Base-by-base conservation (phyloP, 2,888 invertebrate species). In the Drosophila crucigera region DNA sequence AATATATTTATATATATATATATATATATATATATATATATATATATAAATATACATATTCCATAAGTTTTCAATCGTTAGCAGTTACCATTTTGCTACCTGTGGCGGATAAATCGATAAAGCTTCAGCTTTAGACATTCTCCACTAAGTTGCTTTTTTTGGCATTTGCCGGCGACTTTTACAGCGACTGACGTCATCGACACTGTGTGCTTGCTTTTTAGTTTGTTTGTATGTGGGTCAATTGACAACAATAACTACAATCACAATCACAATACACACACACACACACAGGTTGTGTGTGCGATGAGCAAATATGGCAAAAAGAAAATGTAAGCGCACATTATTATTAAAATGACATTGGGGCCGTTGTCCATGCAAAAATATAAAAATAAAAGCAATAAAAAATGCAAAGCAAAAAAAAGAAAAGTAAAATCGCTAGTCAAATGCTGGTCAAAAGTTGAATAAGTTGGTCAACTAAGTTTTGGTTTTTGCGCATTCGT, bases 291-390 rank as follows among this genome's bases (percentile, higher is more conserved):
- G 65, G 52, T 52, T 55, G 25, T 39, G 55, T 30, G 37, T 35
- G 69, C 49, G 56, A 86, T 80, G 83, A 66, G 83, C 85, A 74
- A 84, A 89, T 84, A 84, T 83, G 83, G 83, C 86, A 82, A 84
- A 89, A 77, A 73, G 80, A 83, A 82, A 77, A 91, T 77, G 75
- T 82, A 82, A 75, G 88, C 80, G 73, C 74, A 83, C 72, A 85
- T 58, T 68, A 82, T 88, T 85, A 86, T 86, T 86, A 80, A 87
- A 84, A 90, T 87, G 86, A 87, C 86, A 87, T 87, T 87, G 86
- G 52, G 55, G 64, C 69, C 59, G 63, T 16, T 47, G 47, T 16
- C 55, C 28, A 66, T 73, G 90, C 66, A 70, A 47, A 47, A 47
- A 73, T 56, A n/a, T 28, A 56, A 70, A 71, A 68, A 60, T 58